Evolutionary conservation across 2,888 invertebrate species (phyloP).

Genomic region (Catocala fraxini): DNA sequence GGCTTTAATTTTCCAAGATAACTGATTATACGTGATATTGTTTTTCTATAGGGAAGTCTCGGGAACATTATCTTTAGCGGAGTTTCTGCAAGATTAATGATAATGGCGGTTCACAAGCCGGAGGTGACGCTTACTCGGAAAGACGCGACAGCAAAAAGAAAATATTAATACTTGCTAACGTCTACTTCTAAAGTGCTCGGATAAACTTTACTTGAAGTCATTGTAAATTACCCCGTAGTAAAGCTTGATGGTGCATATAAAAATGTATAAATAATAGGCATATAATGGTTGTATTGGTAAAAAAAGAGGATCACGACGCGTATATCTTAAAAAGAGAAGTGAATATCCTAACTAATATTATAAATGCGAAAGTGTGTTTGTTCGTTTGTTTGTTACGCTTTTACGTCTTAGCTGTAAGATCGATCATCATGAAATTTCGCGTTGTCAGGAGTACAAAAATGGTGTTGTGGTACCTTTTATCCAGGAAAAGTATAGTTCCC

Average conservation of each 20-base stretch:
- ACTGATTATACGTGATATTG: slow-evolving; percentile 65
- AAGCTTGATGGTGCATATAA: neutral
- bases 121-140: slow-evolving; percentile 68
- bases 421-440: too few relatives aligned
- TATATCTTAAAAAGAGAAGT: too few relatives aligned
- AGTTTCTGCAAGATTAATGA: slow-evolving; percentile 77
- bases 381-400: too few relatives aligned
- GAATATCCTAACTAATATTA: too few relatives aligned
- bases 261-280: neutral
- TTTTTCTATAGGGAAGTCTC: slow-evolving; percentile 73
- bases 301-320: too few relatives aligned
- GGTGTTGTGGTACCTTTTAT: too few relatives aligned
- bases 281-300: too few relatives aligned
- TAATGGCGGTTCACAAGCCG: slow-evolving; percentile 74
- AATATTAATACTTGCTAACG: slow-evolving; percentile 69
- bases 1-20: slow-evolving; percentile 60
- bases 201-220: slow-evolving; percentile 44
- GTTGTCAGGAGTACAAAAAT: too few relatives aligned
- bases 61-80: slow-evolving; percentile 76
- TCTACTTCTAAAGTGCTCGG: slow-evolving; percentile 49
- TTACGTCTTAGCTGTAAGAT: too few relatives aligned
- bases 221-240: slow-evolving; percentile 21
- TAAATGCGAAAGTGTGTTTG: too few relatives aligned
- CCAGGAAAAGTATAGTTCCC: too few relatives aligned
- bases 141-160: slow-evolving; percentile 60